Percentiles rank a stretch among this genome's conserved stretches.
phyloP scores from a whole-genome alignment of 1,140 invertebrate genomes.

The Vanessa tameamea region DNA sequence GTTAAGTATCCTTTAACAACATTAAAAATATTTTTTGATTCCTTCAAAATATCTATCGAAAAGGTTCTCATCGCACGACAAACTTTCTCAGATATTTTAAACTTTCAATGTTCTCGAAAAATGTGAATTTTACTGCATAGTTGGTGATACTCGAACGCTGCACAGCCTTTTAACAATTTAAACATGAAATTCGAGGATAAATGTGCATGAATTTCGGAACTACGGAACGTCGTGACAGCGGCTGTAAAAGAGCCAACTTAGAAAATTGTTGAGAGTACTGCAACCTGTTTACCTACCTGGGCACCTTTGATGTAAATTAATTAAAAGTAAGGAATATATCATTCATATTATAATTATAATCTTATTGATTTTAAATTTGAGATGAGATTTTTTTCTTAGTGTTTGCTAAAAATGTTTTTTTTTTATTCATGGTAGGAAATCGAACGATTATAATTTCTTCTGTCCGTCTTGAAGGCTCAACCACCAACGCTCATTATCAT shows the following conservation, averaged over 20 bases:
- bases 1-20: background rate
- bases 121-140: constrained; percentile 51
- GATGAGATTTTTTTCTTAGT: too few relatives aligned
- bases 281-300: background rate
- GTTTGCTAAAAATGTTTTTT: too few relatives aligned
- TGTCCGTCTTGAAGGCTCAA: too few relatives aligned
- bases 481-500: too few relatives aligned
- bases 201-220: constrained; percentile 47
- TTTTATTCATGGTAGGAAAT: too few relatives aligned
- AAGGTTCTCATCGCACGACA: constrained; percentile 16
- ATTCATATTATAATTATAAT: too few relatives aligned
- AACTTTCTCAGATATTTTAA: constrained; percentile 44
- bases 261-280: constrained; percentile 32
- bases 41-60: constrained; percentile 12
- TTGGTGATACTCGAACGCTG: constrained; percentile 51
- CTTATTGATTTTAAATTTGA: too few relatives aligned
- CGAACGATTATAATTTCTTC: too few relatives aligned
- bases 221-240: constrained; percentile 37
- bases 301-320: background rate
- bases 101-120: constrained; percentile 44
- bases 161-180: constrained; percentile 65
- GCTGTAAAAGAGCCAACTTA: constrained; percentile 35
- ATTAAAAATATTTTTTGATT: background rate
- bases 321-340: too few relatives aligned
- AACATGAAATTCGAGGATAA: constrained; percentile 58